Percentiles rank a stretch among this genome's conserved stretches.
Conservation (phyloP, 2,113 vertebrate species). For the Nycticorax nycticorax region DNA sequence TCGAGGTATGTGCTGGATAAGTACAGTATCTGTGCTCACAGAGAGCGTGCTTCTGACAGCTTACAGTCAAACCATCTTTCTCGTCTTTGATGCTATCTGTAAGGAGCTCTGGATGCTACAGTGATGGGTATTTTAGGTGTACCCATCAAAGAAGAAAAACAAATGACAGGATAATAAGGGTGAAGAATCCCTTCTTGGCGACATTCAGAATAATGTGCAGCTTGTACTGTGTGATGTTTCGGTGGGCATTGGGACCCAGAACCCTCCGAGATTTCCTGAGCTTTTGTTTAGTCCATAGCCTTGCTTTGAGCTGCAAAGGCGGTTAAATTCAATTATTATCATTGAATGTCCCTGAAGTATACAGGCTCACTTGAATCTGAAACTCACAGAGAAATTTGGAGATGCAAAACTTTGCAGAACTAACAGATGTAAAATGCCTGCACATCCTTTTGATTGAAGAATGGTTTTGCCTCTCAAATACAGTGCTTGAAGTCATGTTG, state of each 20-base stretch:
- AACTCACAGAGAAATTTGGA: background rate
- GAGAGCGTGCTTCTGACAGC: slow-evolving; percentile 31
- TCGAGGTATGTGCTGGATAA: background rate
- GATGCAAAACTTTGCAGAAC: background rate
- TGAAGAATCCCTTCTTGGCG: background rate
- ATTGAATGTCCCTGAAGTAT: background rate
- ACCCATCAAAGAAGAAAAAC: background rate
- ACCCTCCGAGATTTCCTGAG: background rate
- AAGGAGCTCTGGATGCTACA: background rate
- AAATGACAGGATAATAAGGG: background rate
- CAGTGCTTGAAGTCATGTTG: background rate
- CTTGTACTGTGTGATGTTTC: background rate
- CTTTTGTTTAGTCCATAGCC: background rate
- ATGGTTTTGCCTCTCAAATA: background rate
- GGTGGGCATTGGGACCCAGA: background rate
- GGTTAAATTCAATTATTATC: background rate
- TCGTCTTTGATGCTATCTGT: background rate
- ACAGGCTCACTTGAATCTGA: background rate
- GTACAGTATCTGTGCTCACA: background rate
- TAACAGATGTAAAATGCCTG: background rate
- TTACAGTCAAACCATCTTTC: background rate
- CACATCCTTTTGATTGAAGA: background rate
- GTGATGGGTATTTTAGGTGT: background rate
- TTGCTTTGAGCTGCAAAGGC: background rate
- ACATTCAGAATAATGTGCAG: background rate